A percentile compares a stretch with the other conserved stretches of the same genome.
These are phyloP conservation scores for Pherbina coryleti DNA, from an alignment of 2,888 invertebrate genomes.

Conservation along the genomic window DNA sequence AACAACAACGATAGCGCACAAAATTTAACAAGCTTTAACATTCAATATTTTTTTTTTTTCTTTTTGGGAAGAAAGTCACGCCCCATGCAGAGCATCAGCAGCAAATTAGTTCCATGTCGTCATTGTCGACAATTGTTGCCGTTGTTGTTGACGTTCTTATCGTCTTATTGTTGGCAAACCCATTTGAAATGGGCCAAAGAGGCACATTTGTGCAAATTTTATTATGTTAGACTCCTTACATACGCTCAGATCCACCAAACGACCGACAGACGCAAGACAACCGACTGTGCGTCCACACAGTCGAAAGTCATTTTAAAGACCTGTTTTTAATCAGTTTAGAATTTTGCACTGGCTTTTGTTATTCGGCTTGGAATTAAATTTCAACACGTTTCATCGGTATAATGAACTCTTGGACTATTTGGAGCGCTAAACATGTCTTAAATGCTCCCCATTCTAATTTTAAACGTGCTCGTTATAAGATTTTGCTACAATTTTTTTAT, in stretches of 20 bases:
- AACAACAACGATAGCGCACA: slow-evolving; percentile 14
- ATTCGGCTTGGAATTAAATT: slow-evolving; percentile 29
- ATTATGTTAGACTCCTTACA: background rate
- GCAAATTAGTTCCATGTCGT: background rate
- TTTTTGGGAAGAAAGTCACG: slow-evolving; percentile 14
- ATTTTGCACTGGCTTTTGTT: slow-evolving; percentile 7
- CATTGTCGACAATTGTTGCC: background rate
- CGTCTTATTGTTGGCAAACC: slow-evolving; percentile 3
- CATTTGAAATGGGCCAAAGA: slow-evolving; percentile 6
- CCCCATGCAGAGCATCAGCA: slow-evolving; percentile 2
- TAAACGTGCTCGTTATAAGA: background rate
- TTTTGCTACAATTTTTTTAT: background rate
- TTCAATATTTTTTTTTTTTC: background rate
- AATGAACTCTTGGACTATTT: slow-evolving; percentile 30
- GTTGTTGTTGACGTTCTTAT: background rate
- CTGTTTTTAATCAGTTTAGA: slow-evolving; percentile 33
- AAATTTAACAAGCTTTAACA: background rate
- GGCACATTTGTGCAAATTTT: background rate
- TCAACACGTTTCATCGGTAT: slow-evolving; percentile 30
- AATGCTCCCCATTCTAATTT: slow-evolving; percentile 19
- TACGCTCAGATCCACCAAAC: background rate
- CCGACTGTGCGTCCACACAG: background rate
- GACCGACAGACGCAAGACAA: background rate
- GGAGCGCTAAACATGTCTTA: slow-evolving; percentile 30
- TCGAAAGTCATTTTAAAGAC: slow-evolving; percentile 21